phyloP scores from a whole-genome alignment of 2,888 invertebrate genomes.

The Girardia tigrina region DNA sequence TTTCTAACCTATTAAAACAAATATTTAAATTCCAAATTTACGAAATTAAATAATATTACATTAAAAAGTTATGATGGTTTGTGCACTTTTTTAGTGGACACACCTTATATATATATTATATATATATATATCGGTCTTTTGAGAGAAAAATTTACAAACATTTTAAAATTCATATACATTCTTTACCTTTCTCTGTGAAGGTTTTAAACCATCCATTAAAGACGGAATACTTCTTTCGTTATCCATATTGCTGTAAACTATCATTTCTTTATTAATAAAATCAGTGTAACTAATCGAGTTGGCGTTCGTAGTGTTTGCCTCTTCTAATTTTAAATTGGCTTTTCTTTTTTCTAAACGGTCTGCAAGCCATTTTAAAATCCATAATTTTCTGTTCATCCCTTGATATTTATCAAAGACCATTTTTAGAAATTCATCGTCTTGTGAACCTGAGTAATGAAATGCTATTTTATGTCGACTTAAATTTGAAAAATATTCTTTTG shows the following conservation, averaged over 20 bases:
- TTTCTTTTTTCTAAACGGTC: constrained; percentile 52
- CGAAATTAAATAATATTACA: no score
- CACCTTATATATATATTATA: no score
- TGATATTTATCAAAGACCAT: constrained; percentile 89
- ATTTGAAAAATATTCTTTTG: constrained; percentile 92
- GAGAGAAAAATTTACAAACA: no score
- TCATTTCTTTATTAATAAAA: constrained; percentile 84
- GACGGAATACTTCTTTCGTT: constrained; percentile 73
- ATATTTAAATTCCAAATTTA: no score
- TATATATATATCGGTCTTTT: no score
- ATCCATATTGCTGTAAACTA: constrained; percentile 85
- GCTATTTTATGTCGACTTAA: constrained; percentile 79
- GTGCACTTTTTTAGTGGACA: no score
- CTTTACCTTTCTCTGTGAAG: constrained; percentile 79
- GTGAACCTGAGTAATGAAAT: constrained; percentile 70
- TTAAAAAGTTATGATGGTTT: no score
- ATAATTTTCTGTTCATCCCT: constrained; percentile 83
- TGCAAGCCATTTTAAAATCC: constrained; percentile 89
- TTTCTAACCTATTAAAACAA: no score
- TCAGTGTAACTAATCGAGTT: constrained; percentile 68
- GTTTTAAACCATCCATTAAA: constrained; percentile 74
- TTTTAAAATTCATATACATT: no score
- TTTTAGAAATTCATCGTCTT: constrained; percentile 80
- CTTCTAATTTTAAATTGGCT: constrained; percentile 52
- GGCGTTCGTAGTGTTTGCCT: constrained; percentile 78